phyloP scores from a whole-genome alignment of 2,797 vertebrate species.

The Gymnothorax reevesii region DNA sequence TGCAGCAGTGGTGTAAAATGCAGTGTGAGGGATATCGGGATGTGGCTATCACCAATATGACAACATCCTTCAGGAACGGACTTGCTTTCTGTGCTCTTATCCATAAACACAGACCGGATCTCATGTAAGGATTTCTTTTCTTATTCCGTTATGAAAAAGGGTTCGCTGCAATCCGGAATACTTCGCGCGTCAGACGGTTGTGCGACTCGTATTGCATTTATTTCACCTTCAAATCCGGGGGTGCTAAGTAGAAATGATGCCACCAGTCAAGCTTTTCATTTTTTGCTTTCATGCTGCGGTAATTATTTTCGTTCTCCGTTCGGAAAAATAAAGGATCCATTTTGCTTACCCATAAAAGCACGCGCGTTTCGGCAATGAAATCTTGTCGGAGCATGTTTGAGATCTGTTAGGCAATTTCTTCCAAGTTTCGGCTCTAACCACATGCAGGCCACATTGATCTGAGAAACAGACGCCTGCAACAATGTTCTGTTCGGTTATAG shows the following conservation, averaged over 20 bases:
- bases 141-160: not conserved
- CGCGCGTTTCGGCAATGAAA: not conserved
- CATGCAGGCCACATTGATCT: not conserved
- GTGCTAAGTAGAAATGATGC: not conserved
- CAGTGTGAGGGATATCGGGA: constrained; percentile 88
- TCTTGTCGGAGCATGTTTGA: not conserved
- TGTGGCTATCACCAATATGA: constrained; percentile 94
- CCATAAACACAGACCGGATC: constrained; percentile 91
- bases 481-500: not conserved
- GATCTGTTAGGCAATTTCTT: not conserved
- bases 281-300: not conserved
- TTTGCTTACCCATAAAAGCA: no score
- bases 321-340: not conserved
- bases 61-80: constrained; percentile 94
- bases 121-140: constrained; percentile 76
- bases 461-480: not conserved
- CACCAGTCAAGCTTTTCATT: no score
- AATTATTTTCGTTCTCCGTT: not conserved
- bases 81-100: constrained; percentile 96
- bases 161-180: not conserved
- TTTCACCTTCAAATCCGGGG: not conserved
- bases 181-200: not conserved
- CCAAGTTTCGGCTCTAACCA: not conserved
- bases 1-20: constrained; percentile 92
- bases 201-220: not conserved